These are phyloP conservation scores for Cyprinodon variegatus DNA, from an alignment of 2,113 vertebrate species.

Conservation along the genomic window DNA sequence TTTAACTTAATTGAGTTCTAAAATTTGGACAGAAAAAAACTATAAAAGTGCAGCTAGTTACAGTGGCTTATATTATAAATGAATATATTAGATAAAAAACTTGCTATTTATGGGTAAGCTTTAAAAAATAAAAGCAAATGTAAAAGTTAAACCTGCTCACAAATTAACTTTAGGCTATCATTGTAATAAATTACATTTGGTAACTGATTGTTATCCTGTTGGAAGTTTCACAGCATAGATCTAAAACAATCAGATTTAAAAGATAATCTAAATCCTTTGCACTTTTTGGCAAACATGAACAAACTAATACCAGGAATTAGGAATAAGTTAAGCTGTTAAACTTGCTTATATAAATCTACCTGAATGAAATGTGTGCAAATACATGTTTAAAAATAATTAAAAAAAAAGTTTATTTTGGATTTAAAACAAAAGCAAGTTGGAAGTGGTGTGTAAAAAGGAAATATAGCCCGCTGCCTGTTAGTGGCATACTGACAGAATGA, in stretches of 20 bases:
- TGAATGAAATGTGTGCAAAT: not conserved
- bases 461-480: not conserved
- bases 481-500: constrained; percentile 8
- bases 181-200: not conserved
- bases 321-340: not conserved
- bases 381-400: not conserved
- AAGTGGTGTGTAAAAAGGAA: not conserved
- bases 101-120: not conserved
- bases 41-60: too few species aligned
- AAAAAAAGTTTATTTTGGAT: not conserved
- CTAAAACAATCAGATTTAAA: not conserved
- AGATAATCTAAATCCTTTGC: too few species aligned
- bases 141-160: not conserved
- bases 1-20: too few species aligned
- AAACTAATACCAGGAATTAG: not conserved
- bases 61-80: not conserved
- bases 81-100: not conserved
- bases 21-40: too few species aligned
- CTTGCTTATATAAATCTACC: not conserved
- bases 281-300: not conserved
- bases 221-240: not conserved
- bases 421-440: not conserved
- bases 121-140: not conserved
- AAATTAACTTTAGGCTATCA: not conserved
- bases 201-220: not conserved